phyloP scores from a whole-genome alignment of 2,113 vertebrate genomes.

The Clarias gariepinus region DNA sequence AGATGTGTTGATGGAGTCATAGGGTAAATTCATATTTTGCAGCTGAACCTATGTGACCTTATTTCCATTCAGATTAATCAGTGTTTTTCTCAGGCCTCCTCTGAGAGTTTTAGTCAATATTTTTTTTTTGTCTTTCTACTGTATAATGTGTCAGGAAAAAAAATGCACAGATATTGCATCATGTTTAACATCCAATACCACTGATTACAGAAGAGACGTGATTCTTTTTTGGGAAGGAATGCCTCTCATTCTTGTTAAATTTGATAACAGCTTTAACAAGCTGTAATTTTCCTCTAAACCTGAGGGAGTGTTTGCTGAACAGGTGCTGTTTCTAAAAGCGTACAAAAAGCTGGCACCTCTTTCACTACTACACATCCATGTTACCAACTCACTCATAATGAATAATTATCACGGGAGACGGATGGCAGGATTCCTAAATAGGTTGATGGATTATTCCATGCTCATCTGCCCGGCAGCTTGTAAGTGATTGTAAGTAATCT shows the following conservation, averaged over 20 bases:
- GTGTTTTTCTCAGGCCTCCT: no score
- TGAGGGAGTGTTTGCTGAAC: neutral
- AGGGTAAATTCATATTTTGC: no score
- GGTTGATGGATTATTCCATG: constrained; percentile 5
- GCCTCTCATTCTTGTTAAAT: neutral
- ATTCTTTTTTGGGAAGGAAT: neutral
- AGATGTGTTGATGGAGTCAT: no score
- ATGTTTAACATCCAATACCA: neutral
- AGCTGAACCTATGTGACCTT: no score
- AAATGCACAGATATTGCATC: no score
- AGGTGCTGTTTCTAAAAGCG: constrained; percentile 15
- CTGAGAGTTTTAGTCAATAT: no score
- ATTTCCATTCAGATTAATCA: no score
- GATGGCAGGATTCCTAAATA: constrained; percentile 17
- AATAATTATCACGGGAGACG: neutral
- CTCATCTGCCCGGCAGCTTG: neutral
- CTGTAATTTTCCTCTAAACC: constrained; percentile 16
- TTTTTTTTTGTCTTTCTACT: no score
- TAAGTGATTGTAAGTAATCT: constrained; percentile 17
- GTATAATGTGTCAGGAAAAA: no score
- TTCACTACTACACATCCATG: neutral
- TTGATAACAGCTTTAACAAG: neutral
- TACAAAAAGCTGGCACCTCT: neutral
- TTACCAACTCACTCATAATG: neutral
- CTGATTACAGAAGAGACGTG: neutral